Conservation (phyloP, 2,888 invertebrate genomes). For the Philonicus albiceps region DNA sequence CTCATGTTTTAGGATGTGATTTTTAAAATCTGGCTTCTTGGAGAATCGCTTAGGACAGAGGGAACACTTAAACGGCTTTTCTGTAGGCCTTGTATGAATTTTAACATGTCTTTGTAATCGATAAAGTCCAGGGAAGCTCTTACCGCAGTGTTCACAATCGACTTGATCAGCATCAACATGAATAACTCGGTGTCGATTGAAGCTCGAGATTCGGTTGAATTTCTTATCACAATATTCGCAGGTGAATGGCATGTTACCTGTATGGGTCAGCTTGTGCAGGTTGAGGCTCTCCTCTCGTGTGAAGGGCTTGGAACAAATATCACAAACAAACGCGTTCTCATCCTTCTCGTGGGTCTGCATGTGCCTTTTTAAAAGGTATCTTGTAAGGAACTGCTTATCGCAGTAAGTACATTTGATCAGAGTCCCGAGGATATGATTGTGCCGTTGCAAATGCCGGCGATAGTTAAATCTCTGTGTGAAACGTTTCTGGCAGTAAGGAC, state of each 20-base stretch:
- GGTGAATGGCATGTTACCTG: neutral
- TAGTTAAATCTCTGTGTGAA: slow-evolving; percentile 12
- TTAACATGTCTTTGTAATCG: neutral
- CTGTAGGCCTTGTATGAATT: neutral
- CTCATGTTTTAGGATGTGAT: neutral
- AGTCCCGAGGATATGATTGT: slow-evolving; percentile 28
- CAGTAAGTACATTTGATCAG: slow-evolving; percentile 35
- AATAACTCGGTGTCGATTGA: neutral
- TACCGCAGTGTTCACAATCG: neutral
- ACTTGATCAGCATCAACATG: neutral
- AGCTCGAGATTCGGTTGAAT: slow-evolving; percentile 1
- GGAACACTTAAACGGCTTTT: neutral
- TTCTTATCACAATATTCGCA: slow-evolving; percentile 36
- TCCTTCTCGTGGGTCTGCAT: slow-evolving; percentile 48
- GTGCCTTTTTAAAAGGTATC: slow-evolving; percentile 48
- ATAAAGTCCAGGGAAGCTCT: neutral
- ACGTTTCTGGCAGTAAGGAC: slow-evolving; percentile 27
- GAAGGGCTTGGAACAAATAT: slow-evolving; percentile 50
- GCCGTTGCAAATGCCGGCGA: slow-evolving; percentile 14
- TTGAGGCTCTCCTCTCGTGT: slow-evolving; percentile 48
- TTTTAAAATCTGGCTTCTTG: neutral
- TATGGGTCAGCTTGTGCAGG: slow-evolving; percentile 46
- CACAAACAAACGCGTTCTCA: slow-evolving; percentile 49
- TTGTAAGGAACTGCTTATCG: slow-evolving; percentile 46
- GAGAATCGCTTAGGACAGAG: neutral